Evolutionary conservation across 2,113 vertebrate species (phyloP).

Genomic region (Mola mola): DNA sequence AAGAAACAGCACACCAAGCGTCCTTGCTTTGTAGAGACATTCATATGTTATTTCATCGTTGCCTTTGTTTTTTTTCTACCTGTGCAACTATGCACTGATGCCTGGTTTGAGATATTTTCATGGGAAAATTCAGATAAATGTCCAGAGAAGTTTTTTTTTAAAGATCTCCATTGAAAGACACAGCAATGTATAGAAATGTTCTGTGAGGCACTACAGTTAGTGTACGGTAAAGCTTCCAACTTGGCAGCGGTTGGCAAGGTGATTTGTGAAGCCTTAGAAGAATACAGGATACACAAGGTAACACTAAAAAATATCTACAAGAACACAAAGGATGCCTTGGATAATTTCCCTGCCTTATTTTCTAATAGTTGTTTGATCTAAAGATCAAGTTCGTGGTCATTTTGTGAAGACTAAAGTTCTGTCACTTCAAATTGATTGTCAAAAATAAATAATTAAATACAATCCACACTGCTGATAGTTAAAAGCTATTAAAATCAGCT

Average conservation of each 20-base stretch:
- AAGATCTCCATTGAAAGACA: slow-evolving; percentile 3
- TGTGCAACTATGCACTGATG: slow-evolving; percentile 26
- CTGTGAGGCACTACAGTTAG: background rate
- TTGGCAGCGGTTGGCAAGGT: slow-evolving; percentile 5
- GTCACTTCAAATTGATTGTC: too few relatives aligned
- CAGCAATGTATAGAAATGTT: slow-evolving; percentile 9
- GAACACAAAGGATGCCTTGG: background rate
- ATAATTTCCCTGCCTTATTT: background rate
- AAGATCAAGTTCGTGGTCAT: too few relatives aligned
- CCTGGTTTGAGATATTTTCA: slow-evolving; percentile 27
- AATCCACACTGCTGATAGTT: too few relatives aligned
- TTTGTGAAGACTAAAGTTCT: too few relatives aligned
- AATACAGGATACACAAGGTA: background rate
- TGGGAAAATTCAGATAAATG: slow-evolving; percentile 3
- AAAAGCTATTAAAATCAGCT: too few relatives aligned
- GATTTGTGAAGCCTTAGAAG: background rate
- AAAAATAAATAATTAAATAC: too few relatives aligned
- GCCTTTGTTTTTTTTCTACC: slow-evolving; percentile 26
- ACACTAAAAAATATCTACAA: background rate
- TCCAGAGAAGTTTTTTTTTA: slow-evolving; percentile 21
- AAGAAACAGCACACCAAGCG: slow-evolving; percentile 2
- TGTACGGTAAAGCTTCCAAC: slow-evolving; percentile 19
- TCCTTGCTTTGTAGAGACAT: slow-evolving; percentile 21
- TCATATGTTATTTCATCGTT: slow-evolving; percentile 60
- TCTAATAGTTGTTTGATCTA: background rate